Evolutionary conservation across 2,113 vertebrate species (phyloP), one percentile per base, ranked within the genome.

Genomic region (Nerophis ophidion): DNA sequence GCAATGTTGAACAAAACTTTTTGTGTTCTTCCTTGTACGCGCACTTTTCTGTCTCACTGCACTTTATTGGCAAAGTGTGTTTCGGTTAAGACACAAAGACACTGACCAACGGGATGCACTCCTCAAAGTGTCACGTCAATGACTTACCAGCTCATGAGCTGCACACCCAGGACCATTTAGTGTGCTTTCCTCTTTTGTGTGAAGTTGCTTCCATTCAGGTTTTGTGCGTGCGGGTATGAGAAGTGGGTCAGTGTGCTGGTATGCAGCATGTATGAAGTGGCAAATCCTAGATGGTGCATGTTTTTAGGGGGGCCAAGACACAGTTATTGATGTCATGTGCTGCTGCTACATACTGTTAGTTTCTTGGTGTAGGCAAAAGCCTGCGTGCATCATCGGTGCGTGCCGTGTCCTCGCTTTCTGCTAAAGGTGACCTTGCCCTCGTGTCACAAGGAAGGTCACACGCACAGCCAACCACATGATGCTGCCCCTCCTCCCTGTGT

Each of bases 211-310:
- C 7, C 40, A 42, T 42, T 42, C 40, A 44, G 40, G 4, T 12
- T 15, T 36, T 55, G 48, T 59, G 48, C 54, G 26, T 26, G 26
- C 26, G 26, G 26, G 26, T 26, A 3, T 48, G 60, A 59, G 81
- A 84, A 86, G 45, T 80, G 77, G 84, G 81, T 85, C 83, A 86
- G 70, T 82, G 71, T 76, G 76, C 77, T 83, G 77, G 69, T 70
- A 64, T 84, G 76, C 68, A 74, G 68, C 69, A 59, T 49, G 16
- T 38, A 34, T 54, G 4, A 47, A 63, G 60, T 42, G 38, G 60
- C 19, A 26, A 61, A 74, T 63, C 42, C 50, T 38, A 12, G 59
- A 50, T 71, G 12, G 40, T 40, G 38, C 12, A 44, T 16, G 48
- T 9, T n/a, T 9, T n/a, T 48, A 47, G 46, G 48, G 16, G n/a